Evolutionary conservation across 2,888 invertebrate genomes (phyloP).

Genomic region (Yponomeuta cagnagella): DNA sequence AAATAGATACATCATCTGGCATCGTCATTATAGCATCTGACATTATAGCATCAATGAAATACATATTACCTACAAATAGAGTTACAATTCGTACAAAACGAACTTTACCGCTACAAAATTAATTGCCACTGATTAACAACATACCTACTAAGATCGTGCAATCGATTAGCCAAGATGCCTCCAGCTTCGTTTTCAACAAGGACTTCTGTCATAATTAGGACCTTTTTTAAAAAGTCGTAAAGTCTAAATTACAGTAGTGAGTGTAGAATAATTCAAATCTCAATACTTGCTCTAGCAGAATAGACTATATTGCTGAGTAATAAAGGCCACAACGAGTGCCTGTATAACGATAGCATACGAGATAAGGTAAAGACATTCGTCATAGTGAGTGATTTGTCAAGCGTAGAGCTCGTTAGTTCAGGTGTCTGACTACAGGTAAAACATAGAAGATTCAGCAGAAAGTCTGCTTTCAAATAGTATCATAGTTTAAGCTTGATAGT

Average conservation of each 20-base stretch:
- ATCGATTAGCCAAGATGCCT: background rate
- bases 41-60: no score
- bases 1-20: no score
- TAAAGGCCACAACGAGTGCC: background rate
- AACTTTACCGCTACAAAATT: background rate
- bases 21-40: no score
- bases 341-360: background rate
- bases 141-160: background rate
- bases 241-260: background rate
- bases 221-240: background rate
- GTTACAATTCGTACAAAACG: background rate
- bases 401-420: slow-evolving; percentile 26
- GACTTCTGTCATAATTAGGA: background rate
- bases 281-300: no score
- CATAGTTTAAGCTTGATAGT: no score
- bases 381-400: slow-evolving; percentile 29
- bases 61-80: no score
- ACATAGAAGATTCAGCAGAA: background rate
- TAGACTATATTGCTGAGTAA: background rate
- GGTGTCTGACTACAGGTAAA: slow-evolving; percentile 34
- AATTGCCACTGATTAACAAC: background rate
- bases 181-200: background rate
- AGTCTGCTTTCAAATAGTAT: background rate
- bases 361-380: slow-evolving; percentile 21
- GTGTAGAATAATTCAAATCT: no score